Base-by-base conservation (phyloP, 2,113 vertebrate species). In the Cisticola juncidis region DNA sequence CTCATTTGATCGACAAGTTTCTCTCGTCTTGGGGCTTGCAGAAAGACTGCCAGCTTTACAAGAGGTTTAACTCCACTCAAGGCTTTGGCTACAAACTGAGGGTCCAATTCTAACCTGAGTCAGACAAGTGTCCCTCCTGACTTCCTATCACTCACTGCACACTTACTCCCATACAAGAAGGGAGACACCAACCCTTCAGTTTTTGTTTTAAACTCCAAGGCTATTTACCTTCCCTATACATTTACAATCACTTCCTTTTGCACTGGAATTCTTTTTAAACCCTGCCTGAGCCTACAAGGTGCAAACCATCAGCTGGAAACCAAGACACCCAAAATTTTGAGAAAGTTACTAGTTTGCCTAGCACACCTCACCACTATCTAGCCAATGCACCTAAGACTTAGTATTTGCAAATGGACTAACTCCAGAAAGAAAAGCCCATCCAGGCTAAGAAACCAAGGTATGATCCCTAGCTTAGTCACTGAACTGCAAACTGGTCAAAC, bases 101-200 rank as follows among this genome's bases (percentile, higher is more conserved):
- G 50, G 53, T 53, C 33, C 64, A 44, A 76, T 50, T 56, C 77
- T 57, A 80, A 54, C 22, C 71, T 9, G 12, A 86, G 38, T 71
- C 69, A 85, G 40, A 33, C 0, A 0, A 21, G 51, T 15, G 23
- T 76, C 36, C 53, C 51, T 58, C 66, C 42, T 2, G 2, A 38
- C 9, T 36, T 36, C 50, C 36, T 3, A 2, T 1, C 1, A 72
- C 12, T 35, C 54, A 58, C 47, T 48, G 31, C 35, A 86, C 64
- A 13, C 16, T 48, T 53, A 76, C 0, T 38, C 8, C 9, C 5
- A 1, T 22, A 33, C 0, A 1, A 48, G 24, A 66, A 50, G 19
- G 11, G 35, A 83, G 11, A 86, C 9, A 31, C 3, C 16, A 61
- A 40, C 9, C 31, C 14, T 81, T 64, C 20, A 6, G 8, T 29